These are phyloP conservation scores for Hydractinia echinata DNA, from an alignment of 30 jellyfish, hydroid and myxozoan species.

Conservation along the genomic window DNA sequence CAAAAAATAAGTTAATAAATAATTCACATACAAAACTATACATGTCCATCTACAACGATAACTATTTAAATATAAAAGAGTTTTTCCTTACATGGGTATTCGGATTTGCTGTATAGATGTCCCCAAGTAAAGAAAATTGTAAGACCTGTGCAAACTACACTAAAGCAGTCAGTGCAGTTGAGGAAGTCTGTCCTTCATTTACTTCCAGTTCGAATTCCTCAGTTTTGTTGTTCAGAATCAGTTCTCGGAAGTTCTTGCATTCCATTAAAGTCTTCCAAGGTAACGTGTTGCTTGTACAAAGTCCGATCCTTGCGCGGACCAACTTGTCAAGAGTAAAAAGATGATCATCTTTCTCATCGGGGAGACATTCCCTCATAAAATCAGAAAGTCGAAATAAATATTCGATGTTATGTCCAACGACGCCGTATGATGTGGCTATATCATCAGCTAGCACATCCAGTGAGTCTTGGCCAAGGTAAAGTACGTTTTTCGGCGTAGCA, in stretches of 20 bases:
- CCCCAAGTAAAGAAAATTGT: too few relatives aligned
- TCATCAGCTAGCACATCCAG: constrained; percentile 40
- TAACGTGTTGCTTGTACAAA: constrained; percentile 34
- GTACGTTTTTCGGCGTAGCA: constrained; percentile 59
- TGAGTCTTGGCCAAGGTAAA: constrained; percentile 52
- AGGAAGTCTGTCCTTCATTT: neutral
- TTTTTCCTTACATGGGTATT: too few relatives aligned
- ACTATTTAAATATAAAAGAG: too few relatives aligned
- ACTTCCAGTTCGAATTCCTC: neutral
- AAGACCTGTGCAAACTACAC: neutral
- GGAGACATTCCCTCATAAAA: constrained; percentile 57
- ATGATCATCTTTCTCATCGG: constrained; percentile 63
- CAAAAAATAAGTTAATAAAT: too few relatives aligned
- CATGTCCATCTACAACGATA: too few relatives aligned
- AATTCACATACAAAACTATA: too few relatives aligned
- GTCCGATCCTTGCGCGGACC: constrained; percentile 59
- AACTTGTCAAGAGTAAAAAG: constrained; percentile 46
- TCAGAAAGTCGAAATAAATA: constrained; percentile 71
- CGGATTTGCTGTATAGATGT: too few relatives aligned
- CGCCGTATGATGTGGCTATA: constrained; percentile 57
- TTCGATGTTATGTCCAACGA: constrained; percentile 75
- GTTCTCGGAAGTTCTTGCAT: neutral
- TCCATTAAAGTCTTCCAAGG: constrained; percentile 48
- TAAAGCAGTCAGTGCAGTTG: neutral
- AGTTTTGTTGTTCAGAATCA: neutral